Base-by-base conservation (phyloP, 2,888 invertebrate species). In the Macrosoma leucophasiata region DNA sequence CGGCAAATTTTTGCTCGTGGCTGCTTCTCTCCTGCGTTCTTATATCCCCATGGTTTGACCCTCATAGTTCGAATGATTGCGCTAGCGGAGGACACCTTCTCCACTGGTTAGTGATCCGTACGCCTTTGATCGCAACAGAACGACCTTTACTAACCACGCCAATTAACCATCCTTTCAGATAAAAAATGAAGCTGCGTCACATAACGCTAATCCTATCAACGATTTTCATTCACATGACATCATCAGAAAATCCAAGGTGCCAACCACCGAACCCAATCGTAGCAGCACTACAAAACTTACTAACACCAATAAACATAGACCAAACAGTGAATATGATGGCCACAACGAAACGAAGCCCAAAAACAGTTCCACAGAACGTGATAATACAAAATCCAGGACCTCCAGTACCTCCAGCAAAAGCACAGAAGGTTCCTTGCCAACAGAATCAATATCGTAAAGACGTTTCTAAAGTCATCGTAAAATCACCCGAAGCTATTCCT, bases 221-320 rank as follows among this genome's bases (percentile, higher is more conserved):
- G 12, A 9, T 33, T 12, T 14, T 25, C 4, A 14, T 30, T 11
- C 22, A 28, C 19, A 10, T 36, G 36, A 18, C 17, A 5, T 6
- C 19, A 21, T 23, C 24, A 13, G 22, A 39, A 13, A 40, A 33
- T 14, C 36, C 47, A 17, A 46, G 38, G 33, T 27, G 39, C 12
- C 38, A 33, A 6, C 28, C 27, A 9, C 35, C 29, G 4, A 48
- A 45, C 29, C 33, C 48, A 5, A 20, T 44, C 8, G 41, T 46
- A 28, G 30, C 43, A 3, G 39, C 43, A 2, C 26, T 69, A 6
- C 58, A 61, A 48, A 58, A 55, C 2, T 52, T 65, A 1, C 22
- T 68, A 3, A 53, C 60, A 8, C 56, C 62, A 4, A 46, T 34
- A 3, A 58, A 55, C 9, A 46, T 52, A 1, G 59, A 52, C 22